These are phyloP conservation scores for Drosophila pruinosa DNA, from an alignment of 1,140 invertebrate species.

Conservation along the genomic window DNA sequence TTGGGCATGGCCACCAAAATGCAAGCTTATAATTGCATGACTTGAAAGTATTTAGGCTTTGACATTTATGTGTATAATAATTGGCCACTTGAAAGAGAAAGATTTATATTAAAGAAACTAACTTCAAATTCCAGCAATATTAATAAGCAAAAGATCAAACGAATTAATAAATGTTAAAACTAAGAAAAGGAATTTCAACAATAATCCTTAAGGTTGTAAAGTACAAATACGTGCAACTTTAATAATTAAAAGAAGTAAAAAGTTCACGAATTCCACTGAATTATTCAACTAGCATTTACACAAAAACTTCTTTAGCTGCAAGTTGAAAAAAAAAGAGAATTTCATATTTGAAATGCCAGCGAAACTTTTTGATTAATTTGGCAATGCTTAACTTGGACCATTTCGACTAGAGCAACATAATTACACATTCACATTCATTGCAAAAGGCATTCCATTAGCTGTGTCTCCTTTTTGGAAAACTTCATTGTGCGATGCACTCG, in stretches of 20 bases:
- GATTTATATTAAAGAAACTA: neutral
- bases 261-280: neutral
- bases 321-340: no score
- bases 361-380: neutral
- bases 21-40: neutral
- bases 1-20: neutral
- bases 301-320: no score
- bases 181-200: no score
- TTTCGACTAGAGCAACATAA: neutral
- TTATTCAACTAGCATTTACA: no score
- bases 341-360: neutral
- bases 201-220: no score
- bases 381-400: neutral
- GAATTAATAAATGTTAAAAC: no score
- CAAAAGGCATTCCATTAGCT: constrained; percentile 21
- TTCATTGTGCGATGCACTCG: neutral
- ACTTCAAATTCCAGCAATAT: neutral
- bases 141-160: neutral
- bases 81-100: neutral
- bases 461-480: constrained; percentile 4
- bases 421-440: neutral
- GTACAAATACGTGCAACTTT: no score
- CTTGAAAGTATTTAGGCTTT: neutral
- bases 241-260: no score
- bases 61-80: neutral